Evolutionary conservation across 2,888 invertebrate genomes (phyloP), one percentile per base, ranked within the genome.

Genomic region (Scaptomyza polygonia): DNA sequence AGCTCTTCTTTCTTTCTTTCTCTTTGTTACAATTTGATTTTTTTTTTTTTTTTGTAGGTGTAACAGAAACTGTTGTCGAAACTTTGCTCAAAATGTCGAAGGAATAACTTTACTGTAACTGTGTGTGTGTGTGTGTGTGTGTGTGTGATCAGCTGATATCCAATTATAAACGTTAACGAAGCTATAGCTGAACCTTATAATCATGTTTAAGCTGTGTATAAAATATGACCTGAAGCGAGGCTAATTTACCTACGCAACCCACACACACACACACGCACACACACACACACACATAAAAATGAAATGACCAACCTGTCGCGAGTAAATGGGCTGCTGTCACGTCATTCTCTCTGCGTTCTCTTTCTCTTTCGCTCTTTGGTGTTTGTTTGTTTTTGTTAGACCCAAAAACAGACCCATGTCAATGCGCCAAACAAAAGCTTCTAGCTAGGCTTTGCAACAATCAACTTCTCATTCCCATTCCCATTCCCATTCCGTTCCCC

Each of bases 271-370:
- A 80, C 70, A 84, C 67, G 18, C 12, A 47, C 73, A 86, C 70
- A 47, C 18, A 9, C 0, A 36, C 3, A 36, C 0, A n/a, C 81
- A 84, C 67, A 84, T 70, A 39, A 54, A 58, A 21, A 21, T 21
- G 21, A 77, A 86, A 85, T 87, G 81, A 58, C 86, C 86, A 87
- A 81, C 72, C 82, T 87, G 80, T 81, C 80, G 80, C 82, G 75
- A 85, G 76, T 67, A 66, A 81, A 81, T 81, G 81, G 82, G 61
- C 79, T 69, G 75, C 86, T 81, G 82, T 87, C 80, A 81, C 80
- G 80, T 81, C 86, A 81, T 64, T 58, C 5, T 16, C 36, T 14
- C 14, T 7, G 14, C 8, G 6, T 5, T 36, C 36, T 34, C 34
- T n/a, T 6, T 34, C n/a, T 7, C 34, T 34, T 5, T 5, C 30